These are phyloP conservation scores for Erpornis zantholeuca DNA, from an alignment of 2,113 vertebrate species.

Conservation along the genomic window DNA sequence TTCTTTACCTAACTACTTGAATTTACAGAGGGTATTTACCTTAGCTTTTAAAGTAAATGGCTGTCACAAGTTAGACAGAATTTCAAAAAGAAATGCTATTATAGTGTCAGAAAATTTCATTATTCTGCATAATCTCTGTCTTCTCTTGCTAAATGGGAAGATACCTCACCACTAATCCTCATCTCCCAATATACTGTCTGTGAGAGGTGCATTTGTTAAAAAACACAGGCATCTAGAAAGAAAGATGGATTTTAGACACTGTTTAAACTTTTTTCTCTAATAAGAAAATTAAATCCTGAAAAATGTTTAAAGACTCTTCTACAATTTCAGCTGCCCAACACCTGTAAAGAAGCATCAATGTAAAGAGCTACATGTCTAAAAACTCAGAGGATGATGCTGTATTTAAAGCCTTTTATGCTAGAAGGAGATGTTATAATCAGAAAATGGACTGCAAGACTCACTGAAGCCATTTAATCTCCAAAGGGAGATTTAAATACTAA, in stretches of 20 bases:
- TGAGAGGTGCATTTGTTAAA: background rate
- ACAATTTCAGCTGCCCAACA: background rate
- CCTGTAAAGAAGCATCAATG: background rate
- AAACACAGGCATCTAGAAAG: background rate
- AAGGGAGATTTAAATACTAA: slow-evolving; percentile 50
- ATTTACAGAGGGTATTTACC: background rate
- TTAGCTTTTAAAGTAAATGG: background rate
- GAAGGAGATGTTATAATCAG: slow-evolving; percentile 18
- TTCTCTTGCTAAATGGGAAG: background rate
- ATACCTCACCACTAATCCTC: background rate
- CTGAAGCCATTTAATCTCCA: slow-evolving; percentile 28
- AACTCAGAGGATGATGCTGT: background rate
- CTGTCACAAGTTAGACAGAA: background rate
- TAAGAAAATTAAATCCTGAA: background rate
- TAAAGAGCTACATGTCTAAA: background rate
- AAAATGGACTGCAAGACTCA: slow-evolving; percentile 48
- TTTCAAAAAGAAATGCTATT: background rate
- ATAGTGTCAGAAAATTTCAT: background rate
- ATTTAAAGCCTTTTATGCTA: background rate
- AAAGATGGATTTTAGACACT: background rate
- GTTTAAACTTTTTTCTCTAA: background rate
- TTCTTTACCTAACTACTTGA: background rate
- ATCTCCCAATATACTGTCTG: background rate
- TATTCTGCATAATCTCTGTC: background rate
- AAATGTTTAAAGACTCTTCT: background rate